Percentiles rank a stretch among this genome's conserved stretches.
phyloP scores from a whole-genome alignment of 2,888 invertebrate genomes.

The Myopa testacea region DNA sequence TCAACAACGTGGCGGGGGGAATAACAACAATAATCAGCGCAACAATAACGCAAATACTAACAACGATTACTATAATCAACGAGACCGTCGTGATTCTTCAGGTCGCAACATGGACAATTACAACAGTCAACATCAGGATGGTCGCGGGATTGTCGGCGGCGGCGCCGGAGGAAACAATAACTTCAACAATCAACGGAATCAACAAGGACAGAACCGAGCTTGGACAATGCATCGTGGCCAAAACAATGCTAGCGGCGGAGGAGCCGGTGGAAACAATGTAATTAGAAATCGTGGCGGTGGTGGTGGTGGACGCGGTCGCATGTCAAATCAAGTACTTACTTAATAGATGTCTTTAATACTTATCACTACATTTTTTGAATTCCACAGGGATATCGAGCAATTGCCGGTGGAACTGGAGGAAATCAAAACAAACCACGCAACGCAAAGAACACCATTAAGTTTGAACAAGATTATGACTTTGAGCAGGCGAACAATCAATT shows the following conservation, averaged over 20 bases:
- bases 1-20: slow-evolving; percentile 50
- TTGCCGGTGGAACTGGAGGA: slow-evolving; percentile 63
- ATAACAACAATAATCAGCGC: slow-evolving; percentile 52
- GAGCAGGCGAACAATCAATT: slow-evolving; percentile 98
- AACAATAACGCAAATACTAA: slow-evolving; percentile 50
- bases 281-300: slow-evolving; percentile 57
- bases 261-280: slow-evolving; percentile 53
- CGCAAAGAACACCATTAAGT: slow-evolving; percentile 82
- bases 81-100: slow-evolving; percentile 66
- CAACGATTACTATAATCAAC: slow-evolving; percentile 58
- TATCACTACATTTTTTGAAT: neutral
- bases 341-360: neutral
- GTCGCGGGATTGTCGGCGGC: slow-evolving; percentile 33
- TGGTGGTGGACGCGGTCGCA: slow-evolving; percentile 64
- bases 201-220: slow-evolving; percentile 60
- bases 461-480: slow-evolving; percentile 98
- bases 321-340: slow-evolving; percentile 49
- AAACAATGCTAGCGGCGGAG: slow-evolving; percentile 39
- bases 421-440: slow-evolving; percentile 70
- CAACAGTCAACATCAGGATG: slow-evolving; percentile 59
- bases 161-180: slow-evolving; percentile 48
- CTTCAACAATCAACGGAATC: slow-evolving; percentile 62
- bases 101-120: slow-evolving; percentile 63
- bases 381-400: slow-evolving; percentile 67
- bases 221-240: slow-evolving; percentile 66